Evolutionary conservation across 2,797 vertebrate genomes (phyloP), one percentile per base, ranked within the genome.

Genomic region (Sphenopsis melanotis): DNA sequence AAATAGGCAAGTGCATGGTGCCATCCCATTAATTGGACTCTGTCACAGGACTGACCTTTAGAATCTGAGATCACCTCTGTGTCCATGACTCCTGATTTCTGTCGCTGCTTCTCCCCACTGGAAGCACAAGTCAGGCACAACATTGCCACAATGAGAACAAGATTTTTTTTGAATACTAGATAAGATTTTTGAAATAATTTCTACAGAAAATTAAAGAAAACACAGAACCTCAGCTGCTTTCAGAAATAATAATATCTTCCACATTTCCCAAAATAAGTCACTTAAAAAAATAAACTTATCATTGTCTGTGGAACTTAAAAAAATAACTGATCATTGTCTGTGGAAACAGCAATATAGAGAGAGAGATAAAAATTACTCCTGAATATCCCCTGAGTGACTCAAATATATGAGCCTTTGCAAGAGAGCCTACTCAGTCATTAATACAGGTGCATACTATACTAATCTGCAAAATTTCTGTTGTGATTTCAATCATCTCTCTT

Each of bases 251-350:
- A 41, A 18, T 57, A 23, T 13, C n/a, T 69, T 55, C 9, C 16
- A 65, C 2, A 12, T 83, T 83, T 56, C 34, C 37, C 37, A 53
- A 76, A 83, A 47, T n/a, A 32, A 49, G 20, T 37, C 66, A 66
- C 23, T 70, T 39, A 1, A 87, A 82, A 80, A 63, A 34, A 59
- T 4, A 44, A 49, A 11, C 12, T 32, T 24, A 70, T 29, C 0
- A 0, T 5, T 80, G 17, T 22, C 30, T 76, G 9, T 23, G 66
- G 56, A 66, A 49, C 12, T 70, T 39, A 1, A 88, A 82, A 81
- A 64, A 36, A 60, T 4, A 49, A 10, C 14, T 30, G 30, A 70
- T 29, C 0, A 0, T 5, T 83, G 17, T 24, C 30, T 76, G 9
- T 23, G 66, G 56, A 66, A 70, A 89, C 34, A 47, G 5, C 10